Conservation (phyloP, 2,888 invertebrate species). For the Poecilus cupreus region DNA sequence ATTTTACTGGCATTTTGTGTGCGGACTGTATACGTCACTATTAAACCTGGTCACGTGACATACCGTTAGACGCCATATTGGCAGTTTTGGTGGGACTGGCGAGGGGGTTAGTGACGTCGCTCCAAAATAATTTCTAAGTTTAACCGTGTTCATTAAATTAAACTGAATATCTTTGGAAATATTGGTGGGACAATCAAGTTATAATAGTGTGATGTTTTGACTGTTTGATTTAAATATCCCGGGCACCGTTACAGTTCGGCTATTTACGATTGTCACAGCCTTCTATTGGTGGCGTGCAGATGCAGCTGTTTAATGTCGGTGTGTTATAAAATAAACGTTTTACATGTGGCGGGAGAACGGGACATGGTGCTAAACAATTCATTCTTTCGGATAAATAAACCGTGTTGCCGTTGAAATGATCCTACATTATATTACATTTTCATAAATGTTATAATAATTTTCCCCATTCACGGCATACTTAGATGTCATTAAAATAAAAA, state of each 20-base stretch:
- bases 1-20: slow-evolving; percentile 55
- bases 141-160: slow-evolving; percentile 40
- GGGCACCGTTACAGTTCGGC: slow-evolving; percentile 70
- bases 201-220: slow-evolving; percentile 39
- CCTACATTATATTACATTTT: background rate
- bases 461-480: slow-evolving; percentile 47
- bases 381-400: slow-evolving; percentile 10
- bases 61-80: slow-evolving; percentile 77
- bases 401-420: slow-evolving; percentile 14
- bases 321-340: slow-evolving; percentile 64
- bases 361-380: slow-evolving; percentile 30
- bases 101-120: slow-evolving; percentile 74
- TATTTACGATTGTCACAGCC: slow-evolving; percentile 72
- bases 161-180: slow-evolving; percentile 35
- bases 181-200: slow-evolving; percentile 11
- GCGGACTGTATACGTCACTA: slow-evolving; percentile 72
- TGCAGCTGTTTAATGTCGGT: slow-evolving; percentile 71
- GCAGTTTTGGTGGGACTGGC: slow-evolving; percentile 73
- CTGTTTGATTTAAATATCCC: slow-evolving; percentile 70
- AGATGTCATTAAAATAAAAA: slow-evolving; percentile 57
- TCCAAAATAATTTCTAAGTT: slow-evolving; percentile 62
- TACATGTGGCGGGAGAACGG: slow-evolving; percentile 65
- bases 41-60: slow-evolving; percentile 75
- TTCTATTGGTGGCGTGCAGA: slow-evolving; percentile 72
- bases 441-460: slow-evolving; percentile 26